These are phyloP conservation scores for Axinella damicornis DNA, from an alignment of 37 sponge, comb jelly and placozoan species.

Conservation along the genomic window DNA sequence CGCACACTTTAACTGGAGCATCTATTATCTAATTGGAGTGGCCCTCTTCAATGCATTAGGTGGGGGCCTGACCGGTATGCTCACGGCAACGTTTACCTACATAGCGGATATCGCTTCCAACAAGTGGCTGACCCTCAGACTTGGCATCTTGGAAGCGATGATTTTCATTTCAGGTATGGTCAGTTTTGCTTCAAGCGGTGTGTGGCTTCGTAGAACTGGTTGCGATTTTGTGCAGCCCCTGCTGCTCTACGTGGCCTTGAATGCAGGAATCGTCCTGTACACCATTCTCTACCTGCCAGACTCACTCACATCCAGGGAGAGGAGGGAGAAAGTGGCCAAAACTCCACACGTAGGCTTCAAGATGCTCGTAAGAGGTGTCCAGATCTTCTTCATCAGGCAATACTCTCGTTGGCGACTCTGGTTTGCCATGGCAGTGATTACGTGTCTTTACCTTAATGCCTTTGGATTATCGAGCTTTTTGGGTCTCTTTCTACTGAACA, in stretches of 20 bases:
- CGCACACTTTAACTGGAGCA: constrained; percentile 4
- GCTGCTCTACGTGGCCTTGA: too few species aligned
- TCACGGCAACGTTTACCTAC: constrained; percentile 46
- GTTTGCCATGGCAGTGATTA: neutral
- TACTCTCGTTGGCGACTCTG: constrained; percentile 40
- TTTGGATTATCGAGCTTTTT: neutral
- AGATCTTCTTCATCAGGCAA: too few species aligned
- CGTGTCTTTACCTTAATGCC: neutral
- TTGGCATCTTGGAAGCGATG: constrained; percentile 43
- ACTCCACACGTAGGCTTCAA: too few species aligned
- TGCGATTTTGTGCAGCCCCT: constrained; percentile 48
- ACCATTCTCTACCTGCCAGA: too few species aligned
- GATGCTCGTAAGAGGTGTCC: too few species aligned
- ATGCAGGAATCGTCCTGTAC: too few species aligned
- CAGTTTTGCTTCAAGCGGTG: constrained; percentile 30
- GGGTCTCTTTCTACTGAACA: neutral
- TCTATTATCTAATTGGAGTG: constrained; percentile 33
- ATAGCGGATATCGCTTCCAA: constrained; percentile 58
- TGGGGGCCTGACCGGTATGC: constrained; percentile 56
- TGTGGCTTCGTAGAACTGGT: constrained; percentile 15
- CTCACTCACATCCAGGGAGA: too few species aligned
- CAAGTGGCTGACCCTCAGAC: constrained; percentile 48
- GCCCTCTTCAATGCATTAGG: constrained; percentile 20
- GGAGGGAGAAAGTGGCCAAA: too few species aligned
- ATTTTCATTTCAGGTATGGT: constrained; percentile 35